Conservation (phyloP, 1,140 invertebrate genomes). For the Ceratina calcarata region DNA sequence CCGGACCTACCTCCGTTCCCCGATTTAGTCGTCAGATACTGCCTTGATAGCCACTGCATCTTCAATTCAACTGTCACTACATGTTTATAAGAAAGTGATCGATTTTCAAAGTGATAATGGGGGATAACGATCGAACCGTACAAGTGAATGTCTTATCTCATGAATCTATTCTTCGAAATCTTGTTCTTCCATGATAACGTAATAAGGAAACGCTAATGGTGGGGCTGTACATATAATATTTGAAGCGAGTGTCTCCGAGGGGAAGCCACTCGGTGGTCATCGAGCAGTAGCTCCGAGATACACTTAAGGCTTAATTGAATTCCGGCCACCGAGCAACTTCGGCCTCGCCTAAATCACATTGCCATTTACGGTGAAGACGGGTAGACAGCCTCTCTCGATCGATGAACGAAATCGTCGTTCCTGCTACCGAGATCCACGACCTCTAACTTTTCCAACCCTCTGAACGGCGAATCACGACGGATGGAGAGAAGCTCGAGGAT, state of each 20-base stretch:
- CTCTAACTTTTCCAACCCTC: neutral
- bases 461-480: neutral
- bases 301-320: slow-evolving; percentile 75
- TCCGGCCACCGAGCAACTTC: slow-evolving; percentile 67
- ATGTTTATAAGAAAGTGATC: neutral
- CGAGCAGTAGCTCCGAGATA: slow-evolving; percentile 66
- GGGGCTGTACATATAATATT: slow-evolving; percentile 11
- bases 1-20: slow-evolving; percentile 11
- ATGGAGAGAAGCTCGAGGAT: too few species aligned
- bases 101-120: slow-evolving; percentile 11
- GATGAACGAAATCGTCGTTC: slow-evolving; percentile 54
- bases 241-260: slow-evolving; percentile 5
- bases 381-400: slow-evolving; percentile 35
- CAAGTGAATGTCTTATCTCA: too few species aligned
- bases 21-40: slow-evolving; percentile 39
- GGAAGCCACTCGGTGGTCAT: slow-evolving; percentile 50
- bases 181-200: too few species aligned
- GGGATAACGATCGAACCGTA: too few species aligned
- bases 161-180: too few species aligned
- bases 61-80: neutral
- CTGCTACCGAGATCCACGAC: slow-evolving; percentile 5
- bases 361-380: slow-evolving; percentile 57
- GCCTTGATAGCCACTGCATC: neutral
- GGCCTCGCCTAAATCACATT: slow-evolving; percentile 69
- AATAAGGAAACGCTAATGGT: slow-evolving; percentile 44